Percentiles rank a stretch among this genome's conserved stretches.
phyloP scores from a whole-genome alignment of 2,797 vertebrate species.

The Hirundo rustica region DNA sequence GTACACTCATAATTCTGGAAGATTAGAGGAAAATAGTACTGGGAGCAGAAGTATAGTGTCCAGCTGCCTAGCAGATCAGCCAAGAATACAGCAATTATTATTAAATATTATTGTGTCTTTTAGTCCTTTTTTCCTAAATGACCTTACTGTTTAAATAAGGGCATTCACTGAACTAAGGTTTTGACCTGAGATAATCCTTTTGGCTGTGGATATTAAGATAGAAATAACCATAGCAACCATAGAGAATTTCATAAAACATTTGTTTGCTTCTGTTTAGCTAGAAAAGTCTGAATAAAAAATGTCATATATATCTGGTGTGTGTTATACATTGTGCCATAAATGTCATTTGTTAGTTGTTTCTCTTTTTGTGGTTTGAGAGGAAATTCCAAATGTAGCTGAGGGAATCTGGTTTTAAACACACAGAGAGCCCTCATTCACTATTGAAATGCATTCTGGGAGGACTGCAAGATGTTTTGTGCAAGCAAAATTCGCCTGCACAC shows the following conservation, averaged over 20 bases:
- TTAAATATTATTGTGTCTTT: conserved; percentile 23
- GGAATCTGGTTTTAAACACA: conserved; percentile 64
- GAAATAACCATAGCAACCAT: conserved; percentile 55
- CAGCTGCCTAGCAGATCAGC: neutral
- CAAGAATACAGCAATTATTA: neutral
- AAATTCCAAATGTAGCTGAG: conserved; percentile 68
- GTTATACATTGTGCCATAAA: conserved; percentile 71
- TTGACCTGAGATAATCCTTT: conserved; percentile 41
- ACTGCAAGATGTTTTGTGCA: conserved; percentile 52
- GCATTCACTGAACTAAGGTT: neutral
- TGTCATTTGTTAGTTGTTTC: conserved; percentile 72
- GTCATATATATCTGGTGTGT: conserved; percentile 67
- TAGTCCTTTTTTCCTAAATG: neutral
- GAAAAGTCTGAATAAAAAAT: conserved; percentile 69
- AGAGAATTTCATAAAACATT: conserved; percentile 61
- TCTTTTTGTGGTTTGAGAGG: conserved; percentile 72
- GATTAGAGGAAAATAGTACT: neutral
- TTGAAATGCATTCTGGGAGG: conserved; percentile 63
- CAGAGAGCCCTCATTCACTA: conserved; percentile 41
- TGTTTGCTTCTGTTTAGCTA: conserved; percentile 70
- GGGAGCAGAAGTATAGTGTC: neutral
- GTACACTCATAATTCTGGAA: neutral
- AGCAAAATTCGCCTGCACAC: conserved; percentile 28
- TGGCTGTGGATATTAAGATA: conserved; percentile 9
- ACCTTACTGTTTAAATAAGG: conserved; percentile 33